Base-by-base conservation (phyloP, 2,113 vertebrate species). In the Brachypodius melanocephalos region DNA sequence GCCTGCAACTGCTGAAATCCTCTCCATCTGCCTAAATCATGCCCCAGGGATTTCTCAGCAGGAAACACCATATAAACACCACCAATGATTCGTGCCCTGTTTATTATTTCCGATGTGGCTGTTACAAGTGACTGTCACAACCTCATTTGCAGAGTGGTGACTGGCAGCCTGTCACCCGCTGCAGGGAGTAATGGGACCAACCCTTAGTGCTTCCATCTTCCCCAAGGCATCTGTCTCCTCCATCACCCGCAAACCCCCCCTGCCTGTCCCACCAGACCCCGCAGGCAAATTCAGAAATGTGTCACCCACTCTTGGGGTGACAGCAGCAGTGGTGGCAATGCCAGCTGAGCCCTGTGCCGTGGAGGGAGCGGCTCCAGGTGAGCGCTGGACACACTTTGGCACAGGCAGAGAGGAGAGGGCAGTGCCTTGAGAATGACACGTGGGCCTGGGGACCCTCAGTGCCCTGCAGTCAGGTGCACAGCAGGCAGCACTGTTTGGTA, bases 151-250 rank as follows among this genome's bases (percentile, higher is more conserved):
- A 58, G 36, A 48, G 73, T 19, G 16, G 87, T 95, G 97, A 97
- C 85, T 96, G 97, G 97, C 96, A 97, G 95, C 75, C 97, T 96
- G 97, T 97, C 96, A 97, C 95, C 93, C 24, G 78, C 96, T 96
- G 93, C 90, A 93, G 96, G 89, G 81, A 51, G 86, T 36, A 77
- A 90, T 10, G 14, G 82, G 95, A 72, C 48, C 2, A 71, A 65
- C 94, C 40, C 86, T 97, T 96, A 96, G 87, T 69, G 96, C 77
- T 85, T 90, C 62, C 55, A 17, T 86, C 88, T 80, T 93, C 95
- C 96, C 96, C 88, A 94, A 94, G 98, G 97, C 94, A 85, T 43
- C 96, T 96, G 97, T 97, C 97, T 97, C 42, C 94, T 83, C 75
- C 95, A 93, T 89, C 76, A 93, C 89, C 75, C 80, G 25, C 26